These are phyloP conservation scores for Microplitis deprimator DNA, from an alignment of 2,888 invertebrate species.

Conservation along the genomic window DNA sequence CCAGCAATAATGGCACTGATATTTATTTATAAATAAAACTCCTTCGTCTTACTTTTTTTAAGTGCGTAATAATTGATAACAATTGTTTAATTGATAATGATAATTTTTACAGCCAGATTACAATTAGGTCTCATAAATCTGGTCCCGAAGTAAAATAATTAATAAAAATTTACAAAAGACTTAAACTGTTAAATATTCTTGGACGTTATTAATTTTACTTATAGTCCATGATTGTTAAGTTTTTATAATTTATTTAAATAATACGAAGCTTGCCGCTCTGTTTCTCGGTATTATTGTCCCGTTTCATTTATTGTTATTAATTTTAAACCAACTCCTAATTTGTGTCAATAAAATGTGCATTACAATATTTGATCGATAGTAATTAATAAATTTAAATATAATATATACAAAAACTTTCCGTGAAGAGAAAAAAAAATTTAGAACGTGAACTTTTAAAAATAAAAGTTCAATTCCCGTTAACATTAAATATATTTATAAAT, in stretches of 20 bases:
- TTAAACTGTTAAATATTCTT: not conserved
- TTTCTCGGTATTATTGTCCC: not conserved
- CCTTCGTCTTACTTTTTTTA: not conserved
- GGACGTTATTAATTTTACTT: not conserved
- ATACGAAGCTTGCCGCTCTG: no score
- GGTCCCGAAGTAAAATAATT: constrained; percentile 17
- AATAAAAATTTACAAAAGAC: constrained; percentile 5
- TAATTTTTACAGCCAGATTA: not conserved
- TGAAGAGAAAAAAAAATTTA: not conserved
- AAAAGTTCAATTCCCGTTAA: not conserved
- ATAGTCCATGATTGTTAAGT: not conserved
- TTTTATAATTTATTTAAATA: not conserved
- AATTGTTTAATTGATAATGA: not conserved
- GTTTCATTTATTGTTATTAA: not conserved
- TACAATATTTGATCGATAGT: not conserved
- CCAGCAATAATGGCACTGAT: not conserved
- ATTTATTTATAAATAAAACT: not conserved
- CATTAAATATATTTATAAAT: not conserved
- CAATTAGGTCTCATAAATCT: not conserved
- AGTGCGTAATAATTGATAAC: not conserved
- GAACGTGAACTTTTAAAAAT: not conserved
- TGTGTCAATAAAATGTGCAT: not conserved
- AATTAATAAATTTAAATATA: not conserved
- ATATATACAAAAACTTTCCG: not conserved
- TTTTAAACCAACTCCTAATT: not conserved